Percentiles rank a stretch among this genome's conserved stretches.
These are phyloP conservation scores for Euphonia xanthogaster DNA, from an alignment of 2,797 vertebrate genomes.

Conservation along the genomic window DNA sequence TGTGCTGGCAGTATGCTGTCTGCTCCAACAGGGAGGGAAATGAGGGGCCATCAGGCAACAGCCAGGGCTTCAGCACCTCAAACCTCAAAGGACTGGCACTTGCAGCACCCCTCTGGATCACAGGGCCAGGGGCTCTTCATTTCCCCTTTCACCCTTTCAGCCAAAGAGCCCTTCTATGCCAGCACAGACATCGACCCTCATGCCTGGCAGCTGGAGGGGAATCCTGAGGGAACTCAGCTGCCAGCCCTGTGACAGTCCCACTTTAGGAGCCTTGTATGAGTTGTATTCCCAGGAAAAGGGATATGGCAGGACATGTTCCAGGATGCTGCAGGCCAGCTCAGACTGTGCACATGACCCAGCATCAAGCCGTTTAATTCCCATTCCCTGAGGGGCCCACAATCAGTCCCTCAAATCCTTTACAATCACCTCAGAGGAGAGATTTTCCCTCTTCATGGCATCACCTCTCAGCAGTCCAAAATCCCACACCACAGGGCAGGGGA, in stretches of 20 bases:
- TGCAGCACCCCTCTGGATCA: accelerated
- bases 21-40: not conserved
- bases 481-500: accelerated
- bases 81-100: not conserved
- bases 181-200: not conserved
- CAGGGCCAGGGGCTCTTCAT: not conserved
- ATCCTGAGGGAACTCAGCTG: not conserved
- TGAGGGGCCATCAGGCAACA: not conserved
- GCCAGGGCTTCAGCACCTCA: not conserved
- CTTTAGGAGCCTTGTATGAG: not conserved
- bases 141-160: not conserved
- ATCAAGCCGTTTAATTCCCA: not conserved
- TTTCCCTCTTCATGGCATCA: not conserved
- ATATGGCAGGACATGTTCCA: accelerated
- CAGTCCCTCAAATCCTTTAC: not conserved
- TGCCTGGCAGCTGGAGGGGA: not conserved
- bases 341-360: not conserved
- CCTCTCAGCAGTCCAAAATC: not conserved
- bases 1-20: slow-evolving; percentile 90
- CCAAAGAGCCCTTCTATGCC: not conserved
- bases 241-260: accelerated
- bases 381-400: not conserved
- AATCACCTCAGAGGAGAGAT: not conserved
- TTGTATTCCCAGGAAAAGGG: not conserved
- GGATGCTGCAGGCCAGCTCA: accelerated